Base-by-base conservation (phyloP, 2,888 invertebrate genomes). In the Himalopsyche anomala region DNA sequence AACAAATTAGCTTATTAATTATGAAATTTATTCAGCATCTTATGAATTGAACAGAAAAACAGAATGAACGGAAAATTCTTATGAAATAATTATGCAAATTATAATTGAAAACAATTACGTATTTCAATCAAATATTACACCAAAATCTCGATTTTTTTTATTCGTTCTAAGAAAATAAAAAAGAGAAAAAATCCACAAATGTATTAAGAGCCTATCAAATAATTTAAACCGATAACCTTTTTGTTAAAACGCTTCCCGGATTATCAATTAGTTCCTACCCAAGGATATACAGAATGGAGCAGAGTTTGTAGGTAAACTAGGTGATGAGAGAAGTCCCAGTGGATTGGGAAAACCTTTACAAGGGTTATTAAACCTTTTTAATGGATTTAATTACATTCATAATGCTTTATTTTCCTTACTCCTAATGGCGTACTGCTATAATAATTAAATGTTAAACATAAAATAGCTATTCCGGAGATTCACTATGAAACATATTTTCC, bases 231-330 rank as follows among this genome's bases (percentile, higher is more conserved):
- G 87, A 87, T 87, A 87, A 84, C 74, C 69, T 82, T 85, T 81
- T 82, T 83, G 84, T 87, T 45, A 83, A 87, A 87, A 74, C 81
- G 84, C 86, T 62, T 80, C 82, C 82, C 38, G 82, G 84, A 86
- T 87, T 87, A 87, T 87, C 83, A 87, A 87, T 87, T 87, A 87
- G 80, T 84, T 81, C 84, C 84, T 62, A 62, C 62, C 62, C 62
- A 62, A 62, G 62, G 62, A 62, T 62, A 62, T 28, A 62, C 9
- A 62, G 62, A 62, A 62, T 62, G 62, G 62, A 62, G 62, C 62
- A 62, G 62, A 62, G 62, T 62, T 62, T 19, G 62, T 62, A 62
- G 62, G 62, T 62, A 62, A 62, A 62, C 62, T 62, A 62, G 62
- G 62, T 62, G 62, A 62, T 62, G 62, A 62, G 62, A 62, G 62